These are phyloP conservation scores for Acanthosoma haemorrhoidale DNA, from an alignment of 2,888 invertebrate genomes.

Conservation along the genomic window DNA sequence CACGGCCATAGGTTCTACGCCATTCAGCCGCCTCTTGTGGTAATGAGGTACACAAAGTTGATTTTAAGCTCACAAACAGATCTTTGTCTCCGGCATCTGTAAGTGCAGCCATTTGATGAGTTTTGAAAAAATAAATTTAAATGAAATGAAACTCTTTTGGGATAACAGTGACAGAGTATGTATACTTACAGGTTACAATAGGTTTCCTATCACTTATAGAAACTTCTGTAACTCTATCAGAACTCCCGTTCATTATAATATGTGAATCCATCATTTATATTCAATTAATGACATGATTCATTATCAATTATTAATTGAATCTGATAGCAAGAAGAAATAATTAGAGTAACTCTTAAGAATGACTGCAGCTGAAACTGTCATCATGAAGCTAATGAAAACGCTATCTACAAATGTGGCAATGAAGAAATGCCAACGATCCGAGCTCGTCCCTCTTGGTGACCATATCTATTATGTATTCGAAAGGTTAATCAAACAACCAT, in stretches of 20 bases:
- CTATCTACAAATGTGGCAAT: neutral
- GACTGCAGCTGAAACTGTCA: neutral
- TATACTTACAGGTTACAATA: constrained; percentile 65
- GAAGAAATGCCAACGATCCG: neutral
- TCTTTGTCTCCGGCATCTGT: constrained; percentile 79
- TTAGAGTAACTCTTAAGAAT: neutral
- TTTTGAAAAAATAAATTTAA: constrained; percentile 7
- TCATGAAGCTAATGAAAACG: neutral
- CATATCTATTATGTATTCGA: constrained; percentile 18
- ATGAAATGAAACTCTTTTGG: constrained; percentile 35
- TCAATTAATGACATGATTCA: constrained; percentile 24
- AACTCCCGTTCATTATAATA: constrained; percentile 33
- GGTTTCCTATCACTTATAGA: constrained; percentile 65
- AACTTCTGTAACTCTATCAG: constrained; percentile 35
- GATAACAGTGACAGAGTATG: constrained; percentile 30
- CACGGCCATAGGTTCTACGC: constrained; percentile 82
- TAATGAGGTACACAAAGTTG: constrained; percentile 69
- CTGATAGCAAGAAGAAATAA: neutral
- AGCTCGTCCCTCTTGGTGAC: neutral
- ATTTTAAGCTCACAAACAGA: constrained; percentile 75
- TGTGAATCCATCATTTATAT: constrained; percentile 16
- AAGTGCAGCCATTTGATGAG: constrained; percentile 29
- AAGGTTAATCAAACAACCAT: constrained; percentile 9
- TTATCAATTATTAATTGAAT: constrained; percentile 20
- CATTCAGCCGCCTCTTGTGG: constrained; percentile 87